Evolutionary conservation across 1,140 invertebrate genomes (phyloP).

Genomic region (Drosophila sproati): DNA sequence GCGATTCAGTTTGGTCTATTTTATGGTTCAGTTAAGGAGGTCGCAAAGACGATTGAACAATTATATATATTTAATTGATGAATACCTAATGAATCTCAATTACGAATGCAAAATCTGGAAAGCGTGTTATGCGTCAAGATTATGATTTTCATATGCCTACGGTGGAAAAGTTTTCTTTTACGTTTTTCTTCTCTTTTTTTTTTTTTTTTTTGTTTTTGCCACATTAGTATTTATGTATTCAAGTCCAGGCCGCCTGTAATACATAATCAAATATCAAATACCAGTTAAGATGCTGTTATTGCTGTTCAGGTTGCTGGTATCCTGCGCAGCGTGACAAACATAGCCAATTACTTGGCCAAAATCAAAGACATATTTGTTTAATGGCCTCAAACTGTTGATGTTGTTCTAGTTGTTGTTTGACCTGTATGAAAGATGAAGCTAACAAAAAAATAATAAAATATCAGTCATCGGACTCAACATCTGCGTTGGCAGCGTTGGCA

Average conservation of each 20-base stretch:
- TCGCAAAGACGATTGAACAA: too few species aligned
- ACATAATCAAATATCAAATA: constrained; percentile 35
- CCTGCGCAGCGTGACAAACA: constrained; percentile 37
- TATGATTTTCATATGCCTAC: too few species aligned
- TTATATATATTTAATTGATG: too few species aligned
- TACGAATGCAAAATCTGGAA: too few species aligned
- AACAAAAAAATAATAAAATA: background rate
- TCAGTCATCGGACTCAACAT: background rate
- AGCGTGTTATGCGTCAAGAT: too few species aligned
- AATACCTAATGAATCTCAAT: too few species aligned
- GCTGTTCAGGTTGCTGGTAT: constrained; percentile 11
- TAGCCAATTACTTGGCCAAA: constrained; percentile 31
- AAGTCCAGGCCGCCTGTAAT: constrained; percentile 3
- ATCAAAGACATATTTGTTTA: constrained; percentile 45
- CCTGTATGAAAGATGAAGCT: background rate
- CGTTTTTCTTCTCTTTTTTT: background rate
- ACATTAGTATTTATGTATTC: constrained; percentile 3
- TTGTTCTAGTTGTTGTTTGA: constrained; percentile 4
- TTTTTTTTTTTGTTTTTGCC: background rate
- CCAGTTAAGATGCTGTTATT: constrained; percentile 12
- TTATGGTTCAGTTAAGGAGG: too few species aligned
- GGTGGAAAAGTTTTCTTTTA: background rate
- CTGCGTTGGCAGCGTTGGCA: background rate
- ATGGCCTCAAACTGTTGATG: constrained; percentile 33
- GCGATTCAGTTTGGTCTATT: too few species aligned